A percentile compares a stretch with the other conserved stretches of the same genome.
Evolutionary conservation across 2,797 vertebrate genomes (phyloP).

Genomic region (Etheostoma perlongum): DNA sequence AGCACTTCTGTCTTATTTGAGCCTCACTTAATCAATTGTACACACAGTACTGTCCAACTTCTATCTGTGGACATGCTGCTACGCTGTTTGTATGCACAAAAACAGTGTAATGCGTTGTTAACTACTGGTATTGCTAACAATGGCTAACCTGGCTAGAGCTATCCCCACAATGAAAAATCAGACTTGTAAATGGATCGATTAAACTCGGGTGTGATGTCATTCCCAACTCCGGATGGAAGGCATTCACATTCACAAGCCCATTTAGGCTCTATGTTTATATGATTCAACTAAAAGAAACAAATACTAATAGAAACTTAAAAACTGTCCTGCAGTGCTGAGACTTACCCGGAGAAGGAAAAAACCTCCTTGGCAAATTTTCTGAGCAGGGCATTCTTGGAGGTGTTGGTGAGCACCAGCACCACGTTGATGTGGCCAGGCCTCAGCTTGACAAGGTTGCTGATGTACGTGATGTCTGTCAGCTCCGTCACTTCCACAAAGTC

Average conservation of each 20-base stretch:
- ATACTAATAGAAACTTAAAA: background rate
- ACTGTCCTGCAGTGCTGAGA: background rate
- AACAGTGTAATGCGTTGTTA: no score
- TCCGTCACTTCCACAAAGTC: constrained; percentile 96
- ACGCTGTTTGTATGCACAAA: no score
- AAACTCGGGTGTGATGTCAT: no score
- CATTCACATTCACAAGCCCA: background rate
- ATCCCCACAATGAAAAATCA: no score
- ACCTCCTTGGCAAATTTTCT: constrained; percentile 95
- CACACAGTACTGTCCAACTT: no score
- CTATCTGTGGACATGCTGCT: no score
- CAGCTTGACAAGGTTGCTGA: constrained; percentile 93
- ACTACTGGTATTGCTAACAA: no score
- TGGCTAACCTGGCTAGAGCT: no score
- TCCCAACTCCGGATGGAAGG: no score
- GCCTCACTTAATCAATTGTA: no score
- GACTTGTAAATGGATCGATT: no score
- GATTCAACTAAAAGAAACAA: background rate
- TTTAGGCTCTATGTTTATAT: background rate
- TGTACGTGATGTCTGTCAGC: constrained; percentile 94
- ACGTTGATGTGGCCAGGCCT: constrained; percentile 95
- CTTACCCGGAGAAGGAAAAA: constrained; percentile 95
- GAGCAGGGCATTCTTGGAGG: constrained; percentile 91
- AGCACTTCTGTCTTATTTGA: no score
- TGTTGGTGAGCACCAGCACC: constrained; percentile 91